Conservation (phyloP, 2,113 vertebrate species). For the Hippolais icterina region DNA sequence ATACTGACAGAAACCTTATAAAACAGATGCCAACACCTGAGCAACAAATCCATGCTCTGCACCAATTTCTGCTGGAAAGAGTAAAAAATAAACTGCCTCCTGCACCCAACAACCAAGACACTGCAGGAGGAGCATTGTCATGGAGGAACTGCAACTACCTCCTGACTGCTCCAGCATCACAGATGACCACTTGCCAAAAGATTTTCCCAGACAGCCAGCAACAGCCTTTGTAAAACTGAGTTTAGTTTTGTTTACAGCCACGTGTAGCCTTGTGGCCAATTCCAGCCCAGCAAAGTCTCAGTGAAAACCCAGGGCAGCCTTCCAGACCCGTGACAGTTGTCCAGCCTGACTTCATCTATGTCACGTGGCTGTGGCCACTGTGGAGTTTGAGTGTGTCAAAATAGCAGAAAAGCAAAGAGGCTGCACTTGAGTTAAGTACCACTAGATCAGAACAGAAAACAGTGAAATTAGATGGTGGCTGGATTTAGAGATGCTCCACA, state of each 20-base stretch:
- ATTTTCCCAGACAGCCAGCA: not conserved
- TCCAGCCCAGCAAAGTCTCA: not conserved
- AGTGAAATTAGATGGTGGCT: not conserved
- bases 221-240: not conserved
- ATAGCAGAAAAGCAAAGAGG: not conserved
- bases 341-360: not conserved
- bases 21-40: not conserved
- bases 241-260: not conserved
- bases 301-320: not conserved
- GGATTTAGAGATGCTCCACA: not conserved
- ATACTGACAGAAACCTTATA: accelerated
- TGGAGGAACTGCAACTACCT: accelerated
- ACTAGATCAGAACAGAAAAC: not conserved
- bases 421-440: not conserved
- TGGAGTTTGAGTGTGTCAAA: not conserved
- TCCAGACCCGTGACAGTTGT: not conserved
- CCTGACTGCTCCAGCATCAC: not conserved
- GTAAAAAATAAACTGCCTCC: not conserved
- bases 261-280: not conserved
- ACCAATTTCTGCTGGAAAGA: not conserved
- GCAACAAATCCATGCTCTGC: not conserved
- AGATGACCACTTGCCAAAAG: not conserved
- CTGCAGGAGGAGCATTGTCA: not conserved
- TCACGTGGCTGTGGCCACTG: not conserved
- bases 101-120: not conserved